Conservation (phyloP, 2,797 vertebrate species). For the Taeniopygia guttata region DNA sequence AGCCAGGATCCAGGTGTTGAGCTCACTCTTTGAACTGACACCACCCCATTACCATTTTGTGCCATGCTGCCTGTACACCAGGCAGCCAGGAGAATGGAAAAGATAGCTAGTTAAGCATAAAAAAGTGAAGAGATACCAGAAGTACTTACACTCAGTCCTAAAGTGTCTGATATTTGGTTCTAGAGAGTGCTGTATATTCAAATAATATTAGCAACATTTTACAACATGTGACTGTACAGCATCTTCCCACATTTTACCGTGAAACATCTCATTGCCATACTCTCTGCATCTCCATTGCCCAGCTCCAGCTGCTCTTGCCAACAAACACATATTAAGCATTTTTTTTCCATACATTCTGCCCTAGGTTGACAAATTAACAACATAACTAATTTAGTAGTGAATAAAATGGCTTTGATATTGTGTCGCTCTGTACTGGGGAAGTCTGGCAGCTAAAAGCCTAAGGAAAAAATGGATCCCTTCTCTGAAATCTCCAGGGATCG, state of each 20-base stretch:
- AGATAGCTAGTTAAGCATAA: neutral
- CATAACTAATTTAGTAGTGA: constrained; percentile 8
- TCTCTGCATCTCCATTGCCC: neutral
- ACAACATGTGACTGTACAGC: neutral
- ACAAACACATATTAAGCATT: neutral
- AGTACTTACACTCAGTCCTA: neutral
- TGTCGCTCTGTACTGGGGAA: neutral
- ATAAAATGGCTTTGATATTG: neutral
- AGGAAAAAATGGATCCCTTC: neutral
- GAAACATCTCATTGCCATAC: neutral
- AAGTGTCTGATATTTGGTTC: neutral
- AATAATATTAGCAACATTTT: neutral
- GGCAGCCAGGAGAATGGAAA: neutral
- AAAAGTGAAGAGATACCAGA: neutral
- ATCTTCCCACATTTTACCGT: neutral
- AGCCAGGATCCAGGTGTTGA: neutral
- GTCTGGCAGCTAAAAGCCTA: neutral
- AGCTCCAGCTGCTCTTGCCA: neutral
- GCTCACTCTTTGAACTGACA: neutral
- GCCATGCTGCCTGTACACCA: neutral
- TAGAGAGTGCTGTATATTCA: neutral
- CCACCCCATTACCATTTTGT: neutral
- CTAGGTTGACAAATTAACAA: constrained; percentile 11
- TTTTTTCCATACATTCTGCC: neutral
- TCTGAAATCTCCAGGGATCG: neutral